Evolutionary conservation across 2,113 vertebrate genomes (phyloP).

Genomic region (Pantherophis guttatus): DNA sequence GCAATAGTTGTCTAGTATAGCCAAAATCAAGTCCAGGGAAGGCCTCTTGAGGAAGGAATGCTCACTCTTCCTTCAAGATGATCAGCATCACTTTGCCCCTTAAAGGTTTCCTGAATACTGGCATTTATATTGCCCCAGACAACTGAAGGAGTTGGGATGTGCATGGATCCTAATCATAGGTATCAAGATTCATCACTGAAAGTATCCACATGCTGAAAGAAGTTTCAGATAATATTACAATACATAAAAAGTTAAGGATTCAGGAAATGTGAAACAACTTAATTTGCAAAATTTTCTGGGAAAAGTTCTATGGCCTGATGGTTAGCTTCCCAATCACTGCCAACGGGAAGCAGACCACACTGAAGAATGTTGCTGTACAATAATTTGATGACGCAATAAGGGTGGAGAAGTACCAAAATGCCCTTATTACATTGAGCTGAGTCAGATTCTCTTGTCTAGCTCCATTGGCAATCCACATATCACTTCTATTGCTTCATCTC

Average conservation of each 20-base stretch:
- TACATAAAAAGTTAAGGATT: neutral
- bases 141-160: neutral
- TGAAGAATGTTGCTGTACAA: neutral
- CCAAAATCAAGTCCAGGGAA: neutral
- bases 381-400: neutral
- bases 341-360: neutral
- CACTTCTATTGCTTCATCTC: neutral
- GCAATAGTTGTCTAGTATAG: neutral
- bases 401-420: neutral
- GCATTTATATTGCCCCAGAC: neutral
- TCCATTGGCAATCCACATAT: neutral
- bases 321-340: neutral
- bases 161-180: neutral
- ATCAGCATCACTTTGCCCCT: neutral
- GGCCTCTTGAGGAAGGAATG: neutral
- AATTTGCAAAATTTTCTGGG: neutral
- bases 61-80: neutral
- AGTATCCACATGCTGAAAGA: neutral
- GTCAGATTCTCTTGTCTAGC: neutral
- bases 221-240: neutral
- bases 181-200: neutral
- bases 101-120: neutral
- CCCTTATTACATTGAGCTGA: neutral
- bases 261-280: neutral
- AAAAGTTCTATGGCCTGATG: neutral